Conservation (phyloP, 37 sponge, comb jelly and placozoan species). For the Theonella swinhoei region DNA sequence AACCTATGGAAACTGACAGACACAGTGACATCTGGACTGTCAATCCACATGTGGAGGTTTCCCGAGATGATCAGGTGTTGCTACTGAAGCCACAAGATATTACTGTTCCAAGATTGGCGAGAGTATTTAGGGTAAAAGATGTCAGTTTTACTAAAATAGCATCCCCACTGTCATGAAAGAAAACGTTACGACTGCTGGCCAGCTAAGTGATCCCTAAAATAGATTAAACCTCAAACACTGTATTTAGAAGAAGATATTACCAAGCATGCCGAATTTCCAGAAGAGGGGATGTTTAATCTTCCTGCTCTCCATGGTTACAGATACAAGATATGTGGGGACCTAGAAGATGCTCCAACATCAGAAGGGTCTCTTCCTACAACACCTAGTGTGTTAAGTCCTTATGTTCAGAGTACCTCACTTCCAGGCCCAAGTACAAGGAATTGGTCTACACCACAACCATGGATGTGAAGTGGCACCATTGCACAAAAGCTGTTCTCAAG, state of each 20-base stretch:
- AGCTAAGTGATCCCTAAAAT: too few relatives aligned
- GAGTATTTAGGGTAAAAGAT: too few relatives aligned
- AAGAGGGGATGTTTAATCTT: neutral
- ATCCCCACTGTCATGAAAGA: too few relatives aligned
- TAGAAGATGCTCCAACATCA: neutral
- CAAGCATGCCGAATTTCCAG: constrained; percentile 11
- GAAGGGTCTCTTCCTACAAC: neutral
- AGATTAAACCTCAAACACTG: constrained; percentile 4
- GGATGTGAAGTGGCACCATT: neutral
- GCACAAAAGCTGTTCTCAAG: neutral
- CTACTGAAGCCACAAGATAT: too few relatives aligned
- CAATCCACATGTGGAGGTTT: too few relatives aligned
- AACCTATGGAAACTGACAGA: too few relatives aligned
- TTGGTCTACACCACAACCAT: neutral
- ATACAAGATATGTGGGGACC: constrained; percentile 7
- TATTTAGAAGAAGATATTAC: constrained; percentile 12
- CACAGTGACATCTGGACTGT: too few relatives aligned
- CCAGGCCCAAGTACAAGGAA: neutral
- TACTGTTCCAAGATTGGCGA: too few relatives aligned
- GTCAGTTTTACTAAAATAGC: too few relatives aligned
- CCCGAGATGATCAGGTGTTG: too few relatives aligned
- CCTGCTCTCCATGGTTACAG: neutral
- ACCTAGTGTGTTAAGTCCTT: neutral
- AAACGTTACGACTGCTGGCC: too few relatives aligned
- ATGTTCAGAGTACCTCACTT: neutral